Evolutionary conservation across 2,888 invertebrate species (phyloP).

Genomic region (Hyles lineata): DNA sequence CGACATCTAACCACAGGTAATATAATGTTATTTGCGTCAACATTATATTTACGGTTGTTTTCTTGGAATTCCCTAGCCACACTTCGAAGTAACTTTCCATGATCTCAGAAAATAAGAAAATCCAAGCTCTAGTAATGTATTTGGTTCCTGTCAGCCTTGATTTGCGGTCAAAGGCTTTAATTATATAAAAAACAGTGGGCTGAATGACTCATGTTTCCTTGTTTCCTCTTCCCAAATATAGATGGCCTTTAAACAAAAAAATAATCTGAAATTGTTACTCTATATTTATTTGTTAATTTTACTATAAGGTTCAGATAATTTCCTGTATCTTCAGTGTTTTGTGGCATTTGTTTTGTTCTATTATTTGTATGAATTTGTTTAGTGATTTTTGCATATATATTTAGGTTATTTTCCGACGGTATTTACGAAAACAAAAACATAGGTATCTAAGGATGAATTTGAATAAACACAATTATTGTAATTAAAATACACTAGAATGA

Average conservation of each 20-base stretch:
- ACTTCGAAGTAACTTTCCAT: background rate
- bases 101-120: background rate
- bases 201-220: constrained; percentile 3
- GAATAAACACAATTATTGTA: too few relatives aligned
- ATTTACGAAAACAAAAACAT: too few relatives aligned
- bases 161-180: constrained; percentile 3
- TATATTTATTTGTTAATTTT: background rate
- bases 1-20: background rate
- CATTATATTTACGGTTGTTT: background rate
- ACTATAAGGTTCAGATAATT: background rate
- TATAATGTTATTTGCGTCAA: background rate
- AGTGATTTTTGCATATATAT: too few relatives aligned
- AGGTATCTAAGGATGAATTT: too few relatives aligned
- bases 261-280: background rate
- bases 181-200: background rate
- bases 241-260: background rate
- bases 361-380: too few relatives aligned
- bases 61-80: background rate
- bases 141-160: background rate
- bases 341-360: too few relatives aligned
- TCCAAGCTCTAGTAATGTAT: background rate
- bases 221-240: background rate
- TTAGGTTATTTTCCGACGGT: too few relatives aligned
- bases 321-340: background rate
- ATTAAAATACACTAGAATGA: too few relatives aligned